These are phyloP conservation scores for Dreissena rostriformis DNA, from an alignment of 1,140 invertebrate species.

Conservation along the genomic window DNA sequence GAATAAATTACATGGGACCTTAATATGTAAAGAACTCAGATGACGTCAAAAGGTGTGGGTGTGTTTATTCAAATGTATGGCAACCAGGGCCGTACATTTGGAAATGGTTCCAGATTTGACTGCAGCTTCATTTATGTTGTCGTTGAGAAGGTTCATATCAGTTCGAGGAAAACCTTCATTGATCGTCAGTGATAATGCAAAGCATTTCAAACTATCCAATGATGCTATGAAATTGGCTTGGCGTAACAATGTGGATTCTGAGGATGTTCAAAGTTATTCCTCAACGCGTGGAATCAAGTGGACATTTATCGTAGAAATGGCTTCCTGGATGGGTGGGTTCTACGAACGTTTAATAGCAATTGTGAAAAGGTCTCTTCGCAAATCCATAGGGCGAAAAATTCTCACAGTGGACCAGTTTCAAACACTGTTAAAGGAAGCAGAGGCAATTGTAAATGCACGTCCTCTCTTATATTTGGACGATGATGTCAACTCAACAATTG, in stretches of 20 bases:
- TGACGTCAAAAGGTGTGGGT: conserved; percentile 6
- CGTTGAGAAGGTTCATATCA: conserved; percentile 29
- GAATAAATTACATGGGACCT: conserved; percentile 12
- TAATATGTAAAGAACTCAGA: neutral
- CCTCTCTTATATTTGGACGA: conserved; percentile 16
- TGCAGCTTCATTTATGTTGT: neutral
- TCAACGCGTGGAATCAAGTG: conserved; percentile 5
- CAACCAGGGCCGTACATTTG: conserved; percentile 13
- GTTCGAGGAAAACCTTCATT: neutral
- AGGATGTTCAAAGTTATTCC: neutral
- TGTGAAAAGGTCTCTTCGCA: conserved; percentile 12
- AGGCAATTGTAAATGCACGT: conserved; percentile 8
- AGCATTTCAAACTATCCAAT: conserved; percentile 4
- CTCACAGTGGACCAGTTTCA: neutral
- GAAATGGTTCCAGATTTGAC: conserved; percentile 32
- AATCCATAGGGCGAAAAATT: neutral
- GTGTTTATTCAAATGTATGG: conserved; percentile 9
- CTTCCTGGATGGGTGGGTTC: conserved; percentile 2
- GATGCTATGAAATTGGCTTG: neutral
- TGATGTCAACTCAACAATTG: neutral
- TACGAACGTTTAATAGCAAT: conserved; percentile 14
- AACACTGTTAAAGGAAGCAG: conserved; percentile 13
- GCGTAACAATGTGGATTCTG: neutral
- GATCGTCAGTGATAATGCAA: conserved; percentile 35
- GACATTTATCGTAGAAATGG: conserved; percentile 14